Evolutionary conservation across 1,140 invertebrate genomes (phyloP).

Genomic region (Rhyzopertha dominica): DNA sequence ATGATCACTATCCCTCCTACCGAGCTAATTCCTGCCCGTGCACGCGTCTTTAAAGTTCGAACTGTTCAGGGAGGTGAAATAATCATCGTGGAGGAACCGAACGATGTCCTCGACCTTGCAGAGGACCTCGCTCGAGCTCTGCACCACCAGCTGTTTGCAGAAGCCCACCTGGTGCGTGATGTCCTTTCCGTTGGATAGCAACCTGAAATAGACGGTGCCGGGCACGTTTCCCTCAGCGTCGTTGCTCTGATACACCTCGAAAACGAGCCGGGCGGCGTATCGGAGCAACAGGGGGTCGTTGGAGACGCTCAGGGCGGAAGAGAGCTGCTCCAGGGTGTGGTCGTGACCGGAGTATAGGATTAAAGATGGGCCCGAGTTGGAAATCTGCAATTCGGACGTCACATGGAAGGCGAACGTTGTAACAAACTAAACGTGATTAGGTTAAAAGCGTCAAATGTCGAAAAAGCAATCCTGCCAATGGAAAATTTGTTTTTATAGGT

Average conservation of each 20-base stretch:
- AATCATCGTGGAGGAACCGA: constrained; percentile 78
- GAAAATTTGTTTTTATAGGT: too few species aligned
- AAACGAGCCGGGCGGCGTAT: constrained; percentile 79
- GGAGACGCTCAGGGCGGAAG: constrained; percentile 67
- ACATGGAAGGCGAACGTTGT: too few species aligned
- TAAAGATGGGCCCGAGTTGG: constrained; percentile 70
- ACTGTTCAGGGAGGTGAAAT: constrained; percentile 71
- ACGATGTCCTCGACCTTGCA: constrained; percentile 83
- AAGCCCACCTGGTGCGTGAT: constrained; percentile 77
- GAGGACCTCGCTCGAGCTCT: constrained; percentile 55
- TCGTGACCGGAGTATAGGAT: constrained; percentile 89
- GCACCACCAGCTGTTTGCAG: constrained; percentile 59
- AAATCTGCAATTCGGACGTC: constrained; percentile 47
- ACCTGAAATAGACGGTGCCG: constrained; percentile 71
- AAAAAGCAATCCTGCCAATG: too few species aligned
- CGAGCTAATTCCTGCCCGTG: too few species aligned
- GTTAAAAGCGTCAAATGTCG: too few species aligned
- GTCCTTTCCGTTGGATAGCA: constrained; percentile 82
- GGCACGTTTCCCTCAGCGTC: constrained; percentile 45
- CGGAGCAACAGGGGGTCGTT: constrained; percentile 57
- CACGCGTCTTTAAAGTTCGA: constrained; percentile 84
- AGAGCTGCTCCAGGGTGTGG: constrained; percentile 78
- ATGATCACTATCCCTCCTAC: too few species aligned
- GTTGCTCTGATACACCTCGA: constrained; percentile 68
- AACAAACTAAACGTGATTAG: too few species aligned